phyloP scores from a whole-genome alignment of 2,113 vertebrate genomes.

The Ceratotherium simum region DNA sequence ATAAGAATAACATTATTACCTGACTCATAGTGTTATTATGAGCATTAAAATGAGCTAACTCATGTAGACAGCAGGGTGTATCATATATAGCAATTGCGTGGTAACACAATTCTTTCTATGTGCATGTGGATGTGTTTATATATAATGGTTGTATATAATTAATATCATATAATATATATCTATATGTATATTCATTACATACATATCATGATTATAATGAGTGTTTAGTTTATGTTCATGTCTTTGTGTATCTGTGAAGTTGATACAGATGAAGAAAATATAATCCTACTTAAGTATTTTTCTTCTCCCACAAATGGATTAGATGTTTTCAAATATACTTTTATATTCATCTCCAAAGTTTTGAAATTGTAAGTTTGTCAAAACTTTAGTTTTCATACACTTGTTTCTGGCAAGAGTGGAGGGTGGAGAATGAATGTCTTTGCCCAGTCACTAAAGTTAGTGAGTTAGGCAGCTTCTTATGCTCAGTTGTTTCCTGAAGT shows the following conservation, averaged over 20 bases:
- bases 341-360: conserved; percentile 56
- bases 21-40: background rate
- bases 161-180: background rate
- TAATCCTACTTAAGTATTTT: background rate
- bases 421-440: background rate
- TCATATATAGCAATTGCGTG: background rate
- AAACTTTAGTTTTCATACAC: conserved; percentile 46
- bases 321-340: conserved; percentile 67
- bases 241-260: background rate
- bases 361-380: conserved; percentile 67
- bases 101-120: background rate
- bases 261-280: background rate
- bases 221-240: background rate
- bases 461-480: background rate
- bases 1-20: background rate
- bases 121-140: background rate
- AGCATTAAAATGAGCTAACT: background rate
- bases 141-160: background rate
- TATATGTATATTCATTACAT: background rate
- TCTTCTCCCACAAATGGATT: conserved; percentile 54
- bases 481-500: conserved; percentile 53
- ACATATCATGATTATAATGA: background rate
- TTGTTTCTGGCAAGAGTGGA: background rate
- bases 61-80: background rate
- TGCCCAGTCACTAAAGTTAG: background rate